Conservation (phyloP, 2,888 invertebrate species). For the Drosophila mercatorum region DNA sequence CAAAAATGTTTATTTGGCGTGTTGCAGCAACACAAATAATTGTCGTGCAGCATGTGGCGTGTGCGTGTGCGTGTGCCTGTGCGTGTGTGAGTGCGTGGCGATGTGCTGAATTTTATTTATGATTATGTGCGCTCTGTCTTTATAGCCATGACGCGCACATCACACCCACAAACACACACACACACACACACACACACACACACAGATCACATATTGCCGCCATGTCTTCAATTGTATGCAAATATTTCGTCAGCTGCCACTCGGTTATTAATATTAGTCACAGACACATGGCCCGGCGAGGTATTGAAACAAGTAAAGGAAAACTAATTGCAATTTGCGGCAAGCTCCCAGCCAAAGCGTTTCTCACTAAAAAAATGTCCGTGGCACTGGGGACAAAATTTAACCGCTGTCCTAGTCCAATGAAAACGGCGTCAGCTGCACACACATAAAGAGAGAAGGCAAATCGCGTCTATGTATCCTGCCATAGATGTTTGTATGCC, state of each 20-base stretch:
- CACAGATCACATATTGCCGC: constrained; percentile 34
- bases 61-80: constrained; percentile 16
- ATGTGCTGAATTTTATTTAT: constrained; percentile 68
- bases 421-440: constrained; percentile 58
- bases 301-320: constrained; percentile 7
- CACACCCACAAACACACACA: constrained; percentile 8
- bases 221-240: constrained; percentile 53
- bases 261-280: constrained; percentile 54
- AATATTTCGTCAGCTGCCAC: constrained; percentile 53
- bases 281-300: constrained; percentile 12
- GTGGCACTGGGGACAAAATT: constrained; percentile 51
- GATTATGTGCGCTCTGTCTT: constrained; percentile 64
- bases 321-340: constrained; percentile 43
- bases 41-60: constrained; percentile 78
- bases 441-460: constrained; percentile 14
- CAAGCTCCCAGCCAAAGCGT: constrained; percentile 6
- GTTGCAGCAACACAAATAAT: constrained; percentile 79
- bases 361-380: constrained; percentile 14
- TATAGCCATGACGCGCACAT: constrained; percentile 48
- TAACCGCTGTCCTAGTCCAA: constrained; percentile 33
- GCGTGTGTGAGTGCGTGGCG: constrained; percentile 31
- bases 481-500: constrained; percentile 14
- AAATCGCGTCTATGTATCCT: constrained; percentile 34
- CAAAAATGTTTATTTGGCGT: constrained; percentile 74
- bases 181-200: background rate